Percentiles rank a stretch among this genome's conserved stretches.
Conservation (phyloP, 2,888 invertebrate genomes). For the Eudasyphora cyanicolor region DNA sequence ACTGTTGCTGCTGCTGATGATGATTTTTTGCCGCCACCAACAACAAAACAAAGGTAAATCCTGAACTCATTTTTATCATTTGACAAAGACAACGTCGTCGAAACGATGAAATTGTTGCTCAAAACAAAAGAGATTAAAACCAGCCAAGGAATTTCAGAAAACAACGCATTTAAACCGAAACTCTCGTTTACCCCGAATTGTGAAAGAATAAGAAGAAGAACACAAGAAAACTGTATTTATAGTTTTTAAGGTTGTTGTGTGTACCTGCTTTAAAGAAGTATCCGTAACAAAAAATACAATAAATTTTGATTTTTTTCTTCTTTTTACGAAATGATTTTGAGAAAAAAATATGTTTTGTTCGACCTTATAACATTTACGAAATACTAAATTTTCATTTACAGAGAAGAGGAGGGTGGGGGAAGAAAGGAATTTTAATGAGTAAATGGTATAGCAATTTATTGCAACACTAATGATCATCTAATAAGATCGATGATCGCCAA, state of each 20-base stretch:
- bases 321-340: slow-evolving; percentile 30
- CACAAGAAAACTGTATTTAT: slow-evolving; percentile 25
- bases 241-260: slow-evolving; percentile 57
- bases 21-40: no score
- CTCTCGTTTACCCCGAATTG: slow-evolving; percentile 35
- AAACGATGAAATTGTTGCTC: slow-evolving; percentile 60
- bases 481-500: background rate
- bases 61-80: slow-evolving; percentile 63
- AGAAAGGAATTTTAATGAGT: background rate
- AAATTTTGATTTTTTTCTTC: slow-evolving; percentile 44
- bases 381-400: slow-evolving; percentile 59
- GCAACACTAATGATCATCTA: background rate
- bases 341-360: slow-evolving; percentile 51
- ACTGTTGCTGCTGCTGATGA: no score
- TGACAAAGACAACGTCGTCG: slow-evolving; percentile 33
- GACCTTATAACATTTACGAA: slow-evolving; percentile 59
- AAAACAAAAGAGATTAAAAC: slow-evolving; percentile 63
- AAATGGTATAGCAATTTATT: background rate
- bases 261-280: slow-evolving; percentile 61
- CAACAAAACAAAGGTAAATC: slow-evolving; percentile 57
- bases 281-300: slow-evolving; percentile 46
- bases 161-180: slow-evolving; percentile 59
- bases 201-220: background rate
- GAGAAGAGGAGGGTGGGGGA: slow-evolving; percentile 36
- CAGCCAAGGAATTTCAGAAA: slow-evolving; percentile 49